These are phyloP conservation scores for Xanthostigma xanthostigma DNA, from an alignment of 2,888 invertebrate genomes.

Conservation along the genomic window DNA sequence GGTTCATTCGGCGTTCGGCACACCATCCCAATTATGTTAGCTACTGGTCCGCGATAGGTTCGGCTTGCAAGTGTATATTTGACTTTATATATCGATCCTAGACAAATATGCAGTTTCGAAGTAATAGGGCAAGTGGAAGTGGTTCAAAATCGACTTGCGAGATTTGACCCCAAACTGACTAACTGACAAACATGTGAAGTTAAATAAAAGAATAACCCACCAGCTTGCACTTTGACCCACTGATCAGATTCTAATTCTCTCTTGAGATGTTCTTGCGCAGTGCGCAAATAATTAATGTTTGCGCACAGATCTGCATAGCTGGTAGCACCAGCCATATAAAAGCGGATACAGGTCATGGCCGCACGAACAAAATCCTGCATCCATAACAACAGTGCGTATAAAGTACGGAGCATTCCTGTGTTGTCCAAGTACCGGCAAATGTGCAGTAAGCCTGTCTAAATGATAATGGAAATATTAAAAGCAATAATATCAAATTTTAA, in stretches of 20 bases:
- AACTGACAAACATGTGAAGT: no score
- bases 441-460: slow-evolving; percentile 26
- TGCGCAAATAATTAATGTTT: slow-evolving; percentile 35
- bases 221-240: slow-evolving; percentile 32
- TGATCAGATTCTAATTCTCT: slow-evolving; percentile 40
- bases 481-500: background rate
- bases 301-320: slow-evolving; percentile 38
- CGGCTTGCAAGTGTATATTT: no score
- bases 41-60: no score
- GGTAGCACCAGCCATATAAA: slow-evolving; percentile 47
- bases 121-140: background rate
- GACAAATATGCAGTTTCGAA: background rate
- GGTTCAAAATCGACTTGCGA: background rate
- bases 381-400: slow-evolving; percentile 58
- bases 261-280: slow-evolving; percentile 50
- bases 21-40: no score
- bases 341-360: slow-evolving; percentile 62
- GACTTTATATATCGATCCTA: no score
- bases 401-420: slow-evolving; percentile 48
- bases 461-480: background rate
- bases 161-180: no score
- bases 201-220: slow-evolving; percentile 17
- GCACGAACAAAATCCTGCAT: slow-evolving; percentile 61
- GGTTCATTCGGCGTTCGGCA: no score
- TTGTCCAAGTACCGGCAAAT: slow-evolving; percentile 57